These are phyloP conservation scores for Cryptosula pallasiana DNA, from an alignment of 2,888 invertebrate genomes.

Conservation along the genomic window DNA sequence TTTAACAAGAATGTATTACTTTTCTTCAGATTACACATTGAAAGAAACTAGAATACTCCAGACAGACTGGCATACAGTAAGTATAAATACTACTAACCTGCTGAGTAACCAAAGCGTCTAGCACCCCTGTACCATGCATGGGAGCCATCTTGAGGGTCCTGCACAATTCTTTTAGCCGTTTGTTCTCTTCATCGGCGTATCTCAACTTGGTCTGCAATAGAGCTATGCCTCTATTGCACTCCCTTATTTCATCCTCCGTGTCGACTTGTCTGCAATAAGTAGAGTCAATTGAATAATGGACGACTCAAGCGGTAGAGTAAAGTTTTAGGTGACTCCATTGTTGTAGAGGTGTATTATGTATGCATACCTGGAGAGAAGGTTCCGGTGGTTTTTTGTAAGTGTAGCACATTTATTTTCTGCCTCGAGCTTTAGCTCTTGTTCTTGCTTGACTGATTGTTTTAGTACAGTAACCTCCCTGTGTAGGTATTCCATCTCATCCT, in stretches of 20 bases:
- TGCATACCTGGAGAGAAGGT: slow-evolving; percentile 7
- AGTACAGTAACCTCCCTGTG: not conserved
- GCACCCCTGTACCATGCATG: not conserved
- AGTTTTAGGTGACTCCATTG: too few relatives aligned
- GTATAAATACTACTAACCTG: too few relatives aligned
- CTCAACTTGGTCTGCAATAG: slow-evolving; percentile 7
- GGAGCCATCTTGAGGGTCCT: not conserved
- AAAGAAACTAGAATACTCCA: too few relatives aligned
- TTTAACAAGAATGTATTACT: too few relatives aligned
- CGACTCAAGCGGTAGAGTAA: too few relatives aligned
- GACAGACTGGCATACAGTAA: too few relatives aligned
- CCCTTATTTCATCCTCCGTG: slow-evolving; percentile 10
- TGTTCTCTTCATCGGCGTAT: slow-evolving; percentile 15
- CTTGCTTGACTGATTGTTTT: not conserved
- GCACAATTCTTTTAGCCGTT: slow-evolving; percentile 14
- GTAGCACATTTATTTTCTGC: not conserved
- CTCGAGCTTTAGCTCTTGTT: slow-evolving; percentile 3
- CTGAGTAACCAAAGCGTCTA: not conserved
- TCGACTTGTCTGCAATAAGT: slow-evolving; percentile 14
- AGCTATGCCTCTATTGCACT: slow-evolving; percentile 15
- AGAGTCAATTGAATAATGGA: too few relatives aligned
- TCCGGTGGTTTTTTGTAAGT: not conserved
- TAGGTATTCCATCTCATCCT: slow-evolving; percentile 21
- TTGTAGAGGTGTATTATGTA: too few relatives aligned
- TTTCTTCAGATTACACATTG: too few relatives aligned